Conservation (phyloP, 2,888 invertebrate species). For the Yponomeuta plumbellus region DNA sequence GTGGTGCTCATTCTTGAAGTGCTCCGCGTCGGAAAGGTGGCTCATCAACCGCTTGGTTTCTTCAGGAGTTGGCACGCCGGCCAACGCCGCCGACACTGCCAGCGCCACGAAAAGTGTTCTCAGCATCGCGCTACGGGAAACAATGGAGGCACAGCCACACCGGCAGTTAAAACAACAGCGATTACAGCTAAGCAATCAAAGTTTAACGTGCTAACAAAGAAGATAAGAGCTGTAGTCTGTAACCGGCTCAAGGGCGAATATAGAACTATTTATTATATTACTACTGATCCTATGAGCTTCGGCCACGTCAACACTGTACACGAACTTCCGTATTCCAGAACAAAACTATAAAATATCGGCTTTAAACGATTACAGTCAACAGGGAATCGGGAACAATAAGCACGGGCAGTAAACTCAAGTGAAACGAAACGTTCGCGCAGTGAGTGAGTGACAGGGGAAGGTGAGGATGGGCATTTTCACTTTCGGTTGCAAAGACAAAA, state of each 20-base stretch:
- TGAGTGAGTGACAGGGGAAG: too few relatives aligned
- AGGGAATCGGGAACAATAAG: background rate
- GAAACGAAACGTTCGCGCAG: too few relatives aligned
- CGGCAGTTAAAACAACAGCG: background rate
- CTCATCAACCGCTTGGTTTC: slow-evolving; percentile 81
- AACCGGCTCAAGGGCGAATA: background rate
- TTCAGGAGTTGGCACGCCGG: slow-evolving; percentile 83
- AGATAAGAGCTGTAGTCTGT: background rate
- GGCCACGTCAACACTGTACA: slow-evolving; percentile 62
- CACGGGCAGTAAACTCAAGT: background rate
- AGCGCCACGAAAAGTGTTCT: slow-evolving; percentile 51
- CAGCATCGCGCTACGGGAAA: slow-evolving; percentile 48
- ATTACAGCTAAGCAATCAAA: background rate
- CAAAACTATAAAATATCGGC: background rate
- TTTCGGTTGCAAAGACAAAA: too few relatives aligned
- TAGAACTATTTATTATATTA: slow-evolving; percentile 13
- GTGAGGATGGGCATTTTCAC: too few relatives aligned
- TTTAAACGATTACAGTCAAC: background rate
- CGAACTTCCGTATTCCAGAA: slow-evolving; percentile 53
- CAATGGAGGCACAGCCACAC: slow-evolving; percentile 20
- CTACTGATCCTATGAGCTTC: background rate
- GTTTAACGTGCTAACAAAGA: background rate
- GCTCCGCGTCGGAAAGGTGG: slow-evolving; percentile 85
- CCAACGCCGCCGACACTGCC: slow-evolving; percentile 58
- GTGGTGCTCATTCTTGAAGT: slow-evolving; percentile 87